Conservation (phyloP, 2,888 invertebrate genomes). For the Troilus luridus region DNA sequence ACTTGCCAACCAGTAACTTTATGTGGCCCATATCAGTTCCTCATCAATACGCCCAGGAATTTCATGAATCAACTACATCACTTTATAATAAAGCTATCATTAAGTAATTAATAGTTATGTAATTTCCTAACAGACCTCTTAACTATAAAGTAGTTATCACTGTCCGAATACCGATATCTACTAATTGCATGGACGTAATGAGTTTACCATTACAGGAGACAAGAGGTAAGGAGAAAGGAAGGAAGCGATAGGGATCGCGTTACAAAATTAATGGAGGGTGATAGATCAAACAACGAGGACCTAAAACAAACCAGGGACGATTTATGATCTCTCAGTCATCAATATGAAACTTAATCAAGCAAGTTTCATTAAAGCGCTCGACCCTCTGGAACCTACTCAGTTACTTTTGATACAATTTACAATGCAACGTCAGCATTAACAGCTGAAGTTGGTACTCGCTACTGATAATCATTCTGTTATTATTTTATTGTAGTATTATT, state of each 20-base stretch:
- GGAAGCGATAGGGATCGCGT: background rate
- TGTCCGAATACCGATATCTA: background rate
- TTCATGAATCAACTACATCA: background rate
- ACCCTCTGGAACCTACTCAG: background rate
- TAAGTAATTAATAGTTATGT: too few species aligned
- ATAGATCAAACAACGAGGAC: background rate
- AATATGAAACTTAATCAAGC: slow-evolving; percentile 33
- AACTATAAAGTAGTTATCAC: background rate
- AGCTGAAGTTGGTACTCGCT: too few species aligned
- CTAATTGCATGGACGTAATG: background rate
- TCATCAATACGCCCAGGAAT: background rate
- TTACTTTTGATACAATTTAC: background rate
- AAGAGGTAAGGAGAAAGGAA: background rate
- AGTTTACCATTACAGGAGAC: background rate
- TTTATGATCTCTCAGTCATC: slow-evolving; percentile 10
- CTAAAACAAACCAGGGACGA: slow-evolving; percentile 13
- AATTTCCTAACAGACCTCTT: background rate
- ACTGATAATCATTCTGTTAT: too few species aligned
- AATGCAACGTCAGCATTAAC: too few species aligned
- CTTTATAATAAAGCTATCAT: background rate
- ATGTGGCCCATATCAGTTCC: background rate
- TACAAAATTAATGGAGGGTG: slow-evolving; percentile 15
- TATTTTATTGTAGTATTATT: too few species aligned
- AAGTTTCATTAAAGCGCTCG: background rate
- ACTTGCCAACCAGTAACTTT: background rate